A percentile compares a stretch with the other conserved stretches of the same genome.
phyloP scores from a whole-genome alignment of 2,888 invertebrate genomes.

The Parelbella ahira region DNA sequence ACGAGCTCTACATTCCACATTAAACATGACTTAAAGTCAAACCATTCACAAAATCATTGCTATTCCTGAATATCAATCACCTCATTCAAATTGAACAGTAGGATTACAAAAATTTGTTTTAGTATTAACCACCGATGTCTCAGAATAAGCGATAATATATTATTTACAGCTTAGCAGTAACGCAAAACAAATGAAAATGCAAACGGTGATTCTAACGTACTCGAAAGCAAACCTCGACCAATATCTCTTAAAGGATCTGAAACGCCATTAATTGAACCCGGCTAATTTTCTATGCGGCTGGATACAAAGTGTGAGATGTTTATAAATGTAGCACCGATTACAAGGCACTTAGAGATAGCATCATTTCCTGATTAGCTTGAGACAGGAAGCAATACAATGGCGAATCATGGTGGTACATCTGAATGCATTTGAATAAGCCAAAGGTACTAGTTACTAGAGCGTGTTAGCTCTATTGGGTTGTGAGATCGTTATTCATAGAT shows the following conservation, averaged over 20 bases:
- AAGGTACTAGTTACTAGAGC: background rate
- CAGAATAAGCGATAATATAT: no score
- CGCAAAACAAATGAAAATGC: no score
- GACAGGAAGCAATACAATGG: constrained; percentile 25
- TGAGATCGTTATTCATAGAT: no score
- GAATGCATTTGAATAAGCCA: constrained; percentile 19
- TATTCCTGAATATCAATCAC: no score
- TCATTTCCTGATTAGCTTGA: constrained; percentile 29
- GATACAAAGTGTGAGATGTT: constrained; percentile 23
- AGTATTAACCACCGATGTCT: no score
- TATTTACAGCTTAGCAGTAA: no score
- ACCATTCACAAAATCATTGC: no score
- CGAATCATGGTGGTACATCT: constrained; percentile 21
- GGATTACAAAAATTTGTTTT: no score
- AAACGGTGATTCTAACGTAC: background rate
- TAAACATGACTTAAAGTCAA: no score
- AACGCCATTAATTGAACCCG: constrained; percentile 21
- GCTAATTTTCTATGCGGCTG: constrained; percentile 25
- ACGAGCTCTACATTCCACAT: no score
- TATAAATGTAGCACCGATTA: constrained; percentile 24
- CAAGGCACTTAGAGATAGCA: constrained; percentile 27
- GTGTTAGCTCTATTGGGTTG: no score
- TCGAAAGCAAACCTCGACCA: background rate
- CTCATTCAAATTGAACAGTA: no score
- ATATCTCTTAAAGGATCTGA: constrained; percentile 16